Evolutionary conservation across 1,140 invertebrate species (phyloP), one percentile per base, ranked within the genome.

Genomic region (Diploscapter pachys): DNA sequence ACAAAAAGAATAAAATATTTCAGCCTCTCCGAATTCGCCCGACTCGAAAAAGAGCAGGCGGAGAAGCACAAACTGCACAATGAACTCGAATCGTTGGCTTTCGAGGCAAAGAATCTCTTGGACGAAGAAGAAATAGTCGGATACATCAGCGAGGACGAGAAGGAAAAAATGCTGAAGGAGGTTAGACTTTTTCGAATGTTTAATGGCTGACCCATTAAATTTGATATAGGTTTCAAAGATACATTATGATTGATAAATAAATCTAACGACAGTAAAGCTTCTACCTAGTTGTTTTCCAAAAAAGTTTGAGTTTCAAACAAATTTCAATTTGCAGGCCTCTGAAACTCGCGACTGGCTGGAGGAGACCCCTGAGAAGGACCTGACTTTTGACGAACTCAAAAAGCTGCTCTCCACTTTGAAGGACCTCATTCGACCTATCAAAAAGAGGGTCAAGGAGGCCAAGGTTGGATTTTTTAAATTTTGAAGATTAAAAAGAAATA

Each of bases 51-150:
- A 89, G 92, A 75, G 94, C 95, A 86, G 91, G 91, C 3, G 91
- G 93, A 8, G 89, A 94, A 55, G 31, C 31, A 31, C 31, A 31
- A 31, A 31, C 1, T 31, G 31, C 31, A 31, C 55, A 98, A 99
- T 86, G 91, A 91, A 76, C 88, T 98, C 9, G 95, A 98, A 87
- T 90, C 93, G 9, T 94, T 92, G 85, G 92, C 96, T 4, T 93
- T 96, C 81, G 94, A 97, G 82, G 89, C 91, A 6, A 91, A 92
- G 85, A 91, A 93, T 85, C 93, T 93, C 87, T 87, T 97, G 56
- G 90, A 91, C 67, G 86, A 89, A 77, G 77, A 79, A 4, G 89
- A 91, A 0, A 93, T 93, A 79, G 88, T 90, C 65, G 87, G 88
- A 71, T 93, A 92, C 64, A 90, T 90, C 3, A 92, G 91, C 0